These are phyloP conservation scores for Daphoenositta chrysoptera DNA, from an alignment of 2,113 vertebrate genomes.

Conservation along the genomic window DNA sequence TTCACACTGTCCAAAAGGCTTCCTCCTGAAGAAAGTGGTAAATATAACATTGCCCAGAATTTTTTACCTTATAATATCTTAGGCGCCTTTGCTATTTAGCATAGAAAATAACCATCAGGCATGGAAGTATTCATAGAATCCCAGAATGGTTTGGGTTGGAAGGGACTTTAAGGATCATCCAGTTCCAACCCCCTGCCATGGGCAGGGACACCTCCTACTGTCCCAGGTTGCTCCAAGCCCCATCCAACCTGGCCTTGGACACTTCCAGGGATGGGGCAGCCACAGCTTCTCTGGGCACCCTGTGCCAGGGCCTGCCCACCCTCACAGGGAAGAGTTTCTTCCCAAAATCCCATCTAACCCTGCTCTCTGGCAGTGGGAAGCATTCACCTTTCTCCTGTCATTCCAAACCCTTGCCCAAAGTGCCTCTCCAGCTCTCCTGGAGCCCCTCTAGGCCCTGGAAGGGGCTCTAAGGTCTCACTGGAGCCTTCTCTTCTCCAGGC, in stretches of 20 bases:
- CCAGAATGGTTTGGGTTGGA: not conserved
- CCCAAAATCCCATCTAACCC: not conserved
- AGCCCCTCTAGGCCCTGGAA: not conserved
- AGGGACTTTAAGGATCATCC: not conserved
- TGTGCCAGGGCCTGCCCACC: accelerated
- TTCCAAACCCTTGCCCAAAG: not conserved
- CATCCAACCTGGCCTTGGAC: accelerated
- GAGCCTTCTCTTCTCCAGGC: not conserved
- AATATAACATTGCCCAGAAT: not conserved
- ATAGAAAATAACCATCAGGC: not conserved
- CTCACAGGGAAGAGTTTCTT: not conserved
- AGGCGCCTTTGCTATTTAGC: not conserved
- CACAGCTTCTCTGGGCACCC: not conserved
- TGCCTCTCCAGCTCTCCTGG: not conserved
- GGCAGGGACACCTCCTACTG: not conserved
- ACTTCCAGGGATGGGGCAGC: not conserved
- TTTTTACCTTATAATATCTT: not conserved
- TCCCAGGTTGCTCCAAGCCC: not conserved
- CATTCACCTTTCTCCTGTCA: not conserved
- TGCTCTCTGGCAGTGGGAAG: not conserved
- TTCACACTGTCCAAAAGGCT: not conserved
- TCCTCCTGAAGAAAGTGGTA: not conserved
- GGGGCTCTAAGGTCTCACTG: not conserved
- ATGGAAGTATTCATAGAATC: not conserved
- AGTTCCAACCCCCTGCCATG: not conserved